Evolutionary conservation across 2,797 vertebrate genomes (phyloP).

Genomic region (Semotilus atromaculatus): DNA sequence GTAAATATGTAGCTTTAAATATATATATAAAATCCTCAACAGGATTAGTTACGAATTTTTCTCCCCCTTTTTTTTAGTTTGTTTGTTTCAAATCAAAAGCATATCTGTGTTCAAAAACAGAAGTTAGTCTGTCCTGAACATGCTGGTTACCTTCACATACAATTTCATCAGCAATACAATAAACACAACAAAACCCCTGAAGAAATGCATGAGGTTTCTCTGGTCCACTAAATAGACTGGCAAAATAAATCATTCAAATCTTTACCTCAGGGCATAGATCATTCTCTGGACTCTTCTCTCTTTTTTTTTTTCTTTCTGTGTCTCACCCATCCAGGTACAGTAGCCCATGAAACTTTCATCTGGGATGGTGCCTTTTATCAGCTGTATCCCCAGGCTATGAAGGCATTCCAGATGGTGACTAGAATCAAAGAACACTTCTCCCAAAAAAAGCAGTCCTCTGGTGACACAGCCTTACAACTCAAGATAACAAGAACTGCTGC

Average conservation of each 20-base stretch:
- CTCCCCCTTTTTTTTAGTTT: neutral
- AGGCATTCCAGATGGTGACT: slow-evolving; percentile 59
- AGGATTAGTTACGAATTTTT: too few relatives aligned
- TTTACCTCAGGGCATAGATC: slow-evolving; percentile 60
- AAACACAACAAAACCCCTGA: slow-evolving; percentile 23
- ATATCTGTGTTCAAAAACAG: neutral
- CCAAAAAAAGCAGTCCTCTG: slow-evolving; percentile 58
- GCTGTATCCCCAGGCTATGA: slow-evolving; percentile 56
- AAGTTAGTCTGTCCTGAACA: neutral
- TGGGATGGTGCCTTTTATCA: slow-evolving; percentile 60
- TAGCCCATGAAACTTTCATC: slow-evolving; percentile 62
- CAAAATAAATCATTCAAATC: slow-evolving; percentile 60
- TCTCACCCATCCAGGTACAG: slow-evolving; percentile 59
- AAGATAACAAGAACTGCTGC: slow-evolving; percentile 57
- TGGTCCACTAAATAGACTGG: slow-evolving; percentile 36
- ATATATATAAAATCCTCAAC: neutral
- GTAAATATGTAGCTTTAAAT: too few relatives aligned
- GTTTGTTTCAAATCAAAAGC: neutral
- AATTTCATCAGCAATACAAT: slow-evolving; percentile 33
- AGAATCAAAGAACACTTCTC: slow-evolving; percentile 58
- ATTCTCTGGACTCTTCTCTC: slow-evolving; percentile 54
- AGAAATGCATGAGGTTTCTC: slow-evolving; percentile 27
- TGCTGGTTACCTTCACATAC: neutral
- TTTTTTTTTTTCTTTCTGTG: slow-evolving; percentile 15
- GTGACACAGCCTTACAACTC: slow-evolving; percentile 60